Percentiles rank a stretch among this genome's conserved stretches.
phyloP scores from a whole-genome alignment of 2,113 vertebrate genomes.

The Actenoides lindsayi region DNA sequence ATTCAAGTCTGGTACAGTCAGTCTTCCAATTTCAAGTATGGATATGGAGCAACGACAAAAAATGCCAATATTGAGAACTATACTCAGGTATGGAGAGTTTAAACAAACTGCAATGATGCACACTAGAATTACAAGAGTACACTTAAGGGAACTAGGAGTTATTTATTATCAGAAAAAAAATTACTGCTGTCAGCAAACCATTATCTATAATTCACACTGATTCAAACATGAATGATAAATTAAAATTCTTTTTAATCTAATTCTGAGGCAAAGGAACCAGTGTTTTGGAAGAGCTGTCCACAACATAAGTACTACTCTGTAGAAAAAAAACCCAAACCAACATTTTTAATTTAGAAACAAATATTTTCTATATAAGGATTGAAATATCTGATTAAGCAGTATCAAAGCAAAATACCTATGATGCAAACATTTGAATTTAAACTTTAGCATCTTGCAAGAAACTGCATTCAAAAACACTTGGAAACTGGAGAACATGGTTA shows the following conservation, averaged over 20 bases:
- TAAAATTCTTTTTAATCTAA: not conserved
- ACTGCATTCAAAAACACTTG: not conserved
- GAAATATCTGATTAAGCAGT: not conserved
- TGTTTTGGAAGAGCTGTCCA: not conserved
- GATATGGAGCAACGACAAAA: not conserved
- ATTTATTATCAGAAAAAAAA: not conserved
- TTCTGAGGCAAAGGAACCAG: not conserved
- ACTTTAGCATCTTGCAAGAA: not conserved
- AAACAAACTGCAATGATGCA: not conserved
- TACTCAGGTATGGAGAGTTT: conserved; percentile 33
- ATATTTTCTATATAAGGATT: not conserved
- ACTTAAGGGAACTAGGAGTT: not conserved
- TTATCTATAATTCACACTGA: not conserved
- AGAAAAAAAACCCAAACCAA: not conserved
- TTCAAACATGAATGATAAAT: not conserved
- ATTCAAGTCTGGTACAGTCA: conserved; percentile 27
- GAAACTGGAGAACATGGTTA: not conserved
- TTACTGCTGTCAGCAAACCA: not conserved
- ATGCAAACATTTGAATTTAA: not conserved
- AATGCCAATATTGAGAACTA: not conserved
- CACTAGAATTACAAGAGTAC: not conserved
- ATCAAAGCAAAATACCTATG: not conserved
- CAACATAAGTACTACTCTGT: not conserved
- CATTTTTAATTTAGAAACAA: not conserved
- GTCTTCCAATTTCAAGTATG: conserved; percentile 33